Conservation (phyloP, 2,888 invertebrate genomes). For the Cecidostiba fungosa region DNA sequence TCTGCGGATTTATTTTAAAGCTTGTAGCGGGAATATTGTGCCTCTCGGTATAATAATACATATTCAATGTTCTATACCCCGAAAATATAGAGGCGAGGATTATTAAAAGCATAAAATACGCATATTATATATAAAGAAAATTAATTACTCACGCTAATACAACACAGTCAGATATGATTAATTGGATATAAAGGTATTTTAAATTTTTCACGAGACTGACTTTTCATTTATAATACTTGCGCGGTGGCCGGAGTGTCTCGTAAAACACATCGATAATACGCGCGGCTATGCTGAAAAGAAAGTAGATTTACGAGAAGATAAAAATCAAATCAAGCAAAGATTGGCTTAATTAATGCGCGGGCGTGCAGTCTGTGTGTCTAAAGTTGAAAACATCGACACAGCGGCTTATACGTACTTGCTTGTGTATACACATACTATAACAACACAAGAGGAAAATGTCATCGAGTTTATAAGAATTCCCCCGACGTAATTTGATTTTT, state of each 20-base stretch:
- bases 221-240: neutral
- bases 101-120: no score
- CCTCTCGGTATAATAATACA: no score
- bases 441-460: neutral
- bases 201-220: no score
- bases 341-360: neutral
- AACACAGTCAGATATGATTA: no score
- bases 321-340: neutral
- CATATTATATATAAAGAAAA: no score
- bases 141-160: no score
- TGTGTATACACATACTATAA: neutral
- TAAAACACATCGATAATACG: neutral
- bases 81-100: no score
- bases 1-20: no score
- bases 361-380: neutral
- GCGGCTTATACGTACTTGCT: neutral
- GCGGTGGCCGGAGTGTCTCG: neutral
- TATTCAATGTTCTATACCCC: no score
- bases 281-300: neutral
- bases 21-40: no score
- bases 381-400: neutral
- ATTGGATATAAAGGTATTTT: no score
- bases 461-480: neutral
- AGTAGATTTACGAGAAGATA: neutral
- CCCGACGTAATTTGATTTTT: conserved; percentile 16